Evolutionary conservation across 1,140 invertebrate species (phyloP), one percentile per base, ranked within the genome.

Genomic region (Diuraphis noxia): DNA sequence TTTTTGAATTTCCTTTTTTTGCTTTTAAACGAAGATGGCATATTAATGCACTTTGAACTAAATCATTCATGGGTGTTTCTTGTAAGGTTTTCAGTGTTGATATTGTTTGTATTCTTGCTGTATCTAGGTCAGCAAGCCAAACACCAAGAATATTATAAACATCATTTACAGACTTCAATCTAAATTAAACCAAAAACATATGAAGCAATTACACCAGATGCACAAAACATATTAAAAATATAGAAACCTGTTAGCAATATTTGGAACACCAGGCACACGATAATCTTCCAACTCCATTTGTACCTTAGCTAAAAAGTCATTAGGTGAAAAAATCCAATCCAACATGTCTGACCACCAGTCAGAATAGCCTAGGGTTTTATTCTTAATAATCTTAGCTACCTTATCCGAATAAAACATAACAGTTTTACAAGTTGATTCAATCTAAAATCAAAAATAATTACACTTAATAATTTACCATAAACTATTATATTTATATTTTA

Each of bases 1-100:
- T 49, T 82, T 40, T 91, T 9, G 38, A 46, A 79, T 92, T 13
- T 1, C 7, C 93, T 81, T 93, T 93, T 43, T 93, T 81, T 38
- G 88, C 93, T 21, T 94, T 95, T 38, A 91, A 41, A 84, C 95
- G 93, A 72, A 97, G 94, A 94, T 97, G 97, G 93, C 97, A 97
- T 87, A 95, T 94, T 40, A 96, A 95, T 5, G 96, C 96, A 89
- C 93, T 92, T 85, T 94, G 93, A 34, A 96, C 94, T 38, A 96
- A 94, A 21, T 94, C 92, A 81, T 93, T 92, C 21, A 93, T 93
- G 38, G 94, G 93, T 5, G 93, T 92, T 9, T 92, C 92, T 90
- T 93, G 92, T 40, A 96, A 93, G 19, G 93, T 92, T n/a, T 93
- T 92, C 21, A 95, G 92, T 19, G 93, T 92, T 88, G 93, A 92